phyloP scores from a whole-genome alignment of 2,113 vertebrate species.

The Carassius auratus region DNA sequence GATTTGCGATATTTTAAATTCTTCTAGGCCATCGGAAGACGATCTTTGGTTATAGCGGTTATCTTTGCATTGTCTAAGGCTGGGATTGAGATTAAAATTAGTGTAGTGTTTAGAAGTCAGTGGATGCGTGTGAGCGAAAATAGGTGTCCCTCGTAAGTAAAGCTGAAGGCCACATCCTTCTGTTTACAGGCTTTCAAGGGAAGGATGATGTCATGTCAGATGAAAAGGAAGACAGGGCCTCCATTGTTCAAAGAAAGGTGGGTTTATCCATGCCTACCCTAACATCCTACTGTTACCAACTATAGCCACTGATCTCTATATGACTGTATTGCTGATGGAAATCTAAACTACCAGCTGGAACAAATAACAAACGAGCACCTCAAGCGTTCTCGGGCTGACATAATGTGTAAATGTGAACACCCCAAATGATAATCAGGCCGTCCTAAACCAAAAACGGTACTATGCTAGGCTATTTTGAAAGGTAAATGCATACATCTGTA shows the following conservation, averaged over 20 bases:
- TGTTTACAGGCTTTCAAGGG: constrained; percentile 23
- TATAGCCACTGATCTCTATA: no score
- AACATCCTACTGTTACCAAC: background rate
- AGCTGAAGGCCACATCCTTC: constrained; percentile 25
- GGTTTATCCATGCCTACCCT: background rate
- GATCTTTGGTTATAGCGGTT: background rate
- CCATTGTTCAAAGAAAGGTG: constrained; percentile 20
- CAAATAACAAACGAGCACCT: no score
- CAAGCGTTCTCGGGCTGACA: no score
- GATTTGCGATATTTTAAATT: background rate
- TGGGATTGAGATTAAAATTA: background rate
- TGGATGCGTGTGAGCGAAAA: background rate
- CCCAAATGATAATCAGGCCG: no score
- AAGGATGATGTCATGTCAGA: constrained; percentile 22
- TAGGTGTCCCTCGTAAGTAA: constrained; percentile 1
- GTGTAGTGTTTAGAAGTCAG: background rate
- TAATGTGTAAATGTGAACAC: no score
- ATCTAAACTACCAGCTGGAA: no score
- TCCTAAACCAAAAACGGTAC: no score
- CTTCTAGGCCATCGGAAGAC: background rate
- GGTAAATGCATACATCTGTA: no score
- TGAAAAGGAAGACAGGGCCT: constrained; percentile 25
- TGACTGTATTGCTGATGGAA: no score
- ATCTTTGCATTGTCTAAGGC: background rate
- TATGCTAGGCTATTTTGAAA: no score